Percentiles rank a stretch among this genome's conserved stretches.
Evolutionary conservation across 2,888 invertebrate species (phyloP).

Genomic region (Scelioninae gen. 2): DNA sequence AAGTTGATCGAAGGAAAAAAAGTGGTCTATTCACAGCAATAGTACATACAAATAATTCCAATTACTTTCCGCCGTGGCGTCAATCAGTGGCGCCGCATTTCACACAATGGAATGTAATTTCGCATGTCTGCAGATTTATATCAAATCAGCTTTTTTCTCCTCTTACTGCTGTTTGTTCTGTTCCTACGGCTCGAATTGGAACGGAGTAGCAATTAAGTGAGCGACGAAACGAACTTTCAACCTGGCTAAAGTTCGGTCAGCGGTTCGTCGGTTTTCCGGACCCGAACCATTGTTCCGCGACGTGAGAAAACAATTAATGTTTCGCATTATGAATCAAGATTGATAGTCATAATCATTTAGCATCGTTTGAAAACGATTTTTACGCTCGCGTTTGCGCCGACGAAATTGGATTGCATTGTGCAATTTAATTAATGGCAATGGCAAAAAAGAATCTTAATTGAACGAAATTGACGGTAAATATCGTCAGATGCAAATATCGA

Average conservation of each 20-base stretch:
- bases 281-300: slow-evolving; percentile 28
- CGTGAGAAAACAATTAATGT: slow-evolving; percentile 48
- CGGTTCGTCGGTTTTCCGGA: slow-evolving; percentile 41
- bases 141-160: slow-evolving; percentile 36
- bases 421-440: slow-evolving; percentile 7
- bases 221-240: slow-evolving; percentile 47
- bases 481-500: too few relatives aligned
- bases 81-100: slow-evolving; percentile 33
- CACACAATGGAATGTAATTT: slow-evolving; percentile 51
- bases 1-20: slow-evolving; percentile 4
- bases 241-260: slow-evolving; percentile 24
- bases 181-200: slow-evolving; percentile 23
- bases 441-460: too few relatives aligned
- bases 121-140: slow-evolving; percentile 50
- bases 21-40: slow-evolving; percentile 20
- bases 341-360: slow-evolving; percentile 35
- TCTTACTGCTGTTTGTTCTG: slow-evolving; percentile 28
- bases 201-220: slow-evolving; percentile 40
- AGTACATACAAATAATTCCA: slow-evolving; percentile 36
- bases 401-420: background rate
- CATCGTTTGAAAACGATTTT: slow-evolving; percentile 12
- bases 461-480: too few relatives aligned
- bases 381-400: background rate
- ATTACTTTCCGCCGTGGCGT: slow-evolving; percentile 31
- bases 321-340: slow-evolving; percentile 26